Evolutionary conservation across 2,797 vertebrate species (phyloP), one percentile per base, ranked within the genome.

Genomic region (Brachyrhaphis roseni): DNA sequence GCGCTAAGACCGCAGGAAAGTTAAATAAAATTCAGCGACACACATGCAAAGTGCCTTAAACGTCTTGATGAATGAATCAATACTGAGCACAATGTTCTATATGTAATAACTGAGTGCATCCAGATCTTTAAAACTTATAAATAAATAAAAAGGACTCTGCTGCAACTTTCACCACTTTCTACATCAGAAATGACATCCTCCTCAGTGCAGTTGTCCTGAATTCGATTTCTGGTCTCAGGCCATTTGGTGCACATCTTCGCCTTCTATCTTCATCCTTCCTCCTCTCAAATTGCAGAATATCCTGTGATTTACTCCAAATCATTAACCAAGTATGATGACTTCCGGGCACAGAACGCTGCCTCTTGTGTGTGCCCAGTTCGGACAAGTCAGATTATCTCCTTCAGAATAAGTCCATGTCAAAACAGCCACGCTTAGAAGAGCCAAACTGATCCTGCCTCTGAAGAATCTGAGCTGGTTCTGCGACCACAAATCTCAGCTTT

Each of bases 401-500:
- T 80, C 86, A 82, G 81, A 82, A 84, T 91, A 86, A 89, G 88
- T 85, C 85, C 81, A 70, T 46, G 51, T 83, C 76, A 82, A 84
- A 86, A 90, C 83, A 46, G 45, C 76, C 36, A 46, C 1, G 0
- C 80, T 84, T 57, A 31, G 11, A 80, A 64, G 57, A 87, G 80
- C 82, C 78, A 72, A 83, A 89, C 76, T 59, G 80, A 85, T 90
- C 80, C 84, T 2, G 53, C 68, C 79, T 86, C 78, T 43, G 66
- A 62, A 16, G 64, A 82, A 88, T 87, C 80, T 87, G 87, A 82
- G 81, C 84, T 84, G 26, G 74, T 86, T 89, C 57, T 76, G 75
- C 49, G 84, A 78, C 75, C 82, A 82, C 78, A 85, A 39, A 89
- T 87, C 84, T 89, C 86, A 83, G 80, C 85, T 90, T 88, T 91